These are phyloP conservation scores for Chydorus sphaericus DNA, from an alignment of 2,888 invertebrate genomes.

Conservation along the genomic window DNA sequence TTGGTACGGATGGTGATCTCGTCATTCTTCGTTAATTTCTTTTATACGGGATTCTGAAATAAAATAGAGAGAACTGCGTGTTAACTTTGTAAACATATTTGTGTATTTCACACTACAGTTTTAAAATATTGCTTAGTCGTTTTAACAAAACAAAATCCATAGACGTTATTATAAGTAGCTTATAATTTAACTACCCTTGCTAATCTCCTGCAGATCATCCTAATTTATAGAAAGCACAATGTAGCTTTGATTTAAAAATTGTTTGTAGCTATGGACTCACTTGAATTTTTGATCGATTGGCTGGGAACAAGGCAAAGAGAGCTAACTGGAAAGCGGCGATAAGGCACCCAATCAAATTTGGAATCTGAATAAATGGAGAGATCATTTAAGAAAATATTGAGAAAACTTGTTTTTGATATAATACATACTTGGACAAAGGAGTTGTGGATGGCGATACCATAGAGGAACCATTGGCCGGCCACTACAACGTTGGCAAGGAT, in stretches of 20 bases:
- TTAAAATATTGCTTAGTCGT: neutral
- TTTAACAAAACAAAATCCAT: no score
- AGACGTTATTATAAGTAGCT: neutral
- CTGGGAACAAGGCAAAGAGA: conserved; percentile 59
- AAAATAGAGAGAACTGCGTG: neutral
- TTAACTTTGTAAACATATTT: neutral
- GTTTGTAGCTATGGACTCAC: no score
- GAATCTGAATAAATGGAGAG: conserved; percentile 38
- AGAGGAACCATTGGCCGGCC: conserved; percentile 59
- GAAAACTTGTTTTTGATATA: neutral
- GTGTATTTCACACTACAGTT: neutral
- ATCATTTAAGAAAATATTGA: neutral
- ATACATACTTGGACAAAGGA: conserved; percentile 51
- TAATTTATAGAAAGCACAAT: neutral
- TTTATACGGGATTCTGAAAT: neutral
- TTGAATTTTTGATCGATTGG: neutral
- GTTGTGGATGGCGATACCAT: conserved; percentile 62
- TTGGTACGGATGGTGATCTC: neutral
- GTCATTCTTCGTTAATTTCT: neutral
- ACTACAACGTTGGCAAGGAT: conserved; percentile 69
- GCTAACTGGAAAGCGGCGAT: conserved; percentile 56
- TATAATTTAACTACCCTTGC: neutral
- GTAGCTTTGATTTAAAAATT: neutral
- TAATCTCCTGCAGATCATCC: neutral
- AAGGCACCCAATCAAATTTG: conserved; percentile 62